These are phyloP conservation scores for Megaceryle maxima DNA, from an alignment of 2,113 vertebrate genomes.

Conservation along the genomic window DNA sequence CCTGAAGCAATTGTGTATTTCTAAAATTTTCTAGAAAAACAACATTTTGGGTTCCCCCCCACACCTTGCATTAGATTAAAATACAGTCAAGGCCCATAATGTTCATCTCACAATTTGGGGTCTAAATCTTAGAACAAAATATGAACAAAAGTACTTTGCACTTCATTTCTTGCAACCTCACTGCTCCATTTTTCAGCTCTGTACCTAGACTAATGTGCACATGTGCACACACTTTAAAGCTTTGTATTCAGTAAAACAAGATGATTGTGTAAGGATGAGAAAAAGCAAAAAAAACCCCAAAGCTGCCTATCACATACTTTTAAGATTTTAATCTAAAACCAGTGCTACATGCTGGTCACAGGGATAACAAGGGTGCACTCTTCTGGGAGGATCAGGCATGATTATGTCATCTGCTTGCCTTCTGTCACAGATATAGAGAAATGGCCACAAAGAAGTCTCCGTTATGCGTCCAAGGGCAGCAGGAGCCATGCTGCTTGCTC, in stretches of 20 bases:
- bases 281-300: neutral
- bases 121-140: neutral
- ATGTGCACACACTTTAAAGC: neutral
- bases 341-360: neutral
- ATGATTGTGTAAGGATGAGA: neutral
- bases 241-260: neutral
- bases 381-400: neutral
- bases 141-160: neutral
- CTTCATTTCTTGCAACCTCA: neutral
- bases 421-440: neutral
- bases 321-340: neutral
- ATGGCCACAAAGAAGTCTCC: neutral
- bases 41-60: neutral
- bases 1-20: neutral
- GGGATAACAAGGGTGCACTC: neutral
- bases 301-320: neutral
- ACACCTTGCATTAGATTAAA: neutral
- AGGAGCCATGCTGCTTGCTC: neutral
- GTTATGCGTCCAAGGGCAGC: neutral
- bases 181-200: neutral
- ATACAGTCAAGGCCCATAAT: neutral
- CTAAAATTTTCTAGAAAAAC: neutral
- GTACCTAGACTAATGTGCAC: neutral
- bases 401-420: neutral
- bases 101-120: neutral